These are phyloP conservation scores for Rhopalosiphum maidis DNA, from an alignment of 1,140 invertebrate species.

Conservation along the genomic window DNA sequence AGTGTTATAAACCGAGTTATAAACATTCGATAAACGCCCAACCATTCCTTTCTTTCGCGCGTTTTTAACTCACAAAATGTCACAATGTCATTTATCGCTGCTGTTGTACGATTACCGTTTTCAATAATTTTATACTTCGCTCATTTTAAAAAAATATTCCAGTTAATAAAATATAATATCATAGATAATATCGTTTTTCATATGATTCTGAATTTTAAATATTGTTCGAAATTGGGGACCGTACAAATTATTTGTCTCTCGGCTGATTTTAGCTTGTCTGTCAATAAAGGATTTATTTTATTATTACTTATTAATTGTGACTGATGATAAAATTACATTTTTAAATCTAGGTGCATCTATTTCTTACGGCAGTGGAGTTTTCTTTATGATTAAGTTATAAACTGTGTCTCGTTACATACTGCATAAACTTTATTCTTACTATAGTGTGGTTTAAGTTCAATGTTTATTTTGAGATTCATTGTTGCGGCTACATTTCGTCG, in stretches of 20 bases:
- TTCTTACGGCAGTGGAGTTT: background rate
- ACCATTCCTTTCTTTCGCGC: background rate
- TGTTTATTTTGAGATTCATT: background rate
- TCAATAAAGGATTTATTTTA: background rate
- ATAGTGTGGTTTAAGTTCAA: background rate
- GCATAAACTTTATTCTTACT: background rate
- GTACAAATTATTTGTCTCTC: background rate
- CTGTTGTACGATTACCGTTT: background rate
- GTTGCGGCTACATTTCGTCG: background rate
- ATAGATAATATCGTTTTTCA: background rate
- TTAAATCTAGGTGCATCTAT: background rate
- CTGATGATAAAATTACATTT: background rate
- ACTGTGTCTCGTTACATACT: background rate
- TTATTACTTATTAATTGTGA: background rate
- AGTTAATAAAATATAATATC: background rate
- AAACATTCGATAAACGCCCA: background rate
- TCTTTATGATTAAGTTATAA: background rate
- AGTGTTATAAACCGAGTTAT: constrained; percentile 6
- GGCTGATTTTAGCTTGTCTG: background rate
- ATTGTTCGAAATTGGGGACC: background rate
- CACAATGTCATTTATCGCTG: background rate
- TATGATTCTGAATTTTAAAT: background rate
- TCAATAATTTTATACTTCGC: background rate
- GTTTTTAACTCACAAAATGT: background rate
- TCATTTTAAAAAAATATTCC: background rate